Conservation (phyloP, 92 coral and sea anemone genomes). For the Scolanthus callimorphus region DNA sequence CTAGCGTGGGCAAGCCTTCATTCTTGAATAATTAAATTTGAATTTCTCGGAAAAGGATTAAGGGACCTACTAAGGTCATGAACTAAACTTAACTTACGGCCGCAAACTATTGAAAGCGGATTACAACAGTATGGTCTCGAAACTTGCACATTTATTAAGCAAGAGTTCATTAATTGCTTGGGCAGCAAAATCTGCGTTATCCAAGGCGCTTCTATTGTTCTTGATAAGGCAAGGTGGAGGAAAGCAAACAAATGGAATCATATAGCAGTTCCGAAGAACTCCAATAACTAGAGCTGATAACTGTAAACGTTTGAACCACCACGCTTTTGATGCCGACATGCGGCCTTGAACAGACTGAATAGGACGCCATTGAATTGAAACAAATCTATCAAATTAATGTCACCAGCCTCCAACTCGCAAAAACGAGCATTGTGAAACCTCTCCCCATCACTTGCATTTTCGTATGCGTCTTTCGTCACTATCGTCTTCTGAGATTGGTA, state of each 20-base stretch:
- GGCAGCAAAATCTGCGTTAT: no score
- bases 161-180: no score
- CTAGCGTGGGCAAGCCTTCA: not conserved
- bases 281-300: slow-evolving; percentile 19
- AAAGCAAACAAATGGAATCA: no score
- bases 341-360: slow-evolving; percentile 46
- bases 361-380: no score
- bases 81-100: slow-evolving; percentile 33
- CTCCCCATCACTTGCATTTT: no score
- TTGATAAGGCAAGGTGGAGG: no score
- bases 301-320: slow-evolving; percentile 35
- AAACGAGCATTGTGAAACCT: no score
- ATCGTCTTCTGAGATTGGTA: slow-evolving; percentile 30
- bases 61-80: slow-evolving; percentile 40
- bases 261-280: no score
- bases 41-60: slow-evolving; percentile 9
- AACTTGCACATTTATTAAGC: no score
- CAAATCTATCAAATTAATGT: no score
- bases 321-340: slow-evolving; percentile 4
- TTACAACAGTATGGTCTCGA: slow-evolving; percentile 33
- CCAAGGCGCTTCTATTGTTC: no score
- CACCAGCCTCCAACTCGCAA: no score
- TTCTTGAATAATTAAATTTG: slow-evolving; percentile 5
- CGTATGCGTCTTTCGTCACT: slow-evolving; percentile 31
- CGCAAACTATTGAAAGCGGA: slow-evolving; percentile 42